Percentiles rank a stretch among this genome's conserved stretches.
phyloP scores from a whole-genome alignment of 2,888 invertebrate genomes.

The Lacanobia wlatinum region DNA sequence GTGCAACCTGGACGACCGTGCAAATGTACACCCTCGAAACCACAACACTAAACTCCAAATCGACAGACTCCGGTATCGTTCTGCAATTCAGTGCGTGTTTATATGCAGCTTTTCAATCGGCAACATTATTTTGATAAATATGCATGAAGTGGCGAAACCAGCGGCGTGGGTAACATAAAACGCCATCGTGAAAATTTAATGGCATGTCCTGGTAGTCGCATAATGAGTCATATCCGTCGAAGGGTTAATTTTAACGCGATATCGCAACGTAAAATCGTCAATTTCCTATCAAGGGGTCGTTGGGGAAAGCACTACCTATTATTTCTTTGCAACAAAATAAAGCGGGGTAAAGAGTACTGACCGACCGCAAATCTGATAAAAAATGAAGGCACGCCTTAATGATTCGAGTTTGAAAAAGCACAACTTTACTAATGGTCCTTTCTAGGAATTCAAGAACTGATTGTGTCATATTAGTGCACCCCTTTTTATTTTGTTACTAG shows the following conservation, averaged over 20 bases:
- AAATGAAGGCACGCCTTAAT: conserved; percentile 52
- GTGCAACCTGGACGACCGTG: conserved; percentile 78
- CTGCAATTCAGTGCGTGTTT: conserved; percentile 88
- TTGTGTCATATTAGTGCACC: conserved; percentile 17
- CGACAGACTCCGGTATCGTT: conserved; percentile 75
- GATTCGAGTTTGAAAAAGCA: conserved; percentile 25
- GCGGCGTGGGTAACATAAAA: conserved; percentile 87
- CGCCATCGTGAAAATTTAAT: conserved; percentile 90
- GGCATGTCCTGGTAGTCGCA: conserved; percentile 88
- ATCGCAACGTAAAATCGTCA: conserved; percentile 83
- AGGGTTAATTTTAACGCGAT: conserved; percentile 88
- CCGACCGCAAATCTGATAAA: conserved; percentile 49
- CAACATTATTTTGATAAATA: conserved; percentile 90
- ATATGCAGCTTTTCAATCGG: conserved; percentile 90
- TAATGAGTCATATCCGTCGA: conserved; percentile 90
- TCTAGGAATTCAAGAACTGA: conserved; percentile 34
- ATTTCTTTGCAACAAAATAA: conserved; percentile 65
- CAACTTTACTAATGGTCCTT: conserved; percentile 29
- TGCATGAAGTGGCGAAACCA: conserved; percentile 89
- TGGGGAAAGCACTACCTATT: conserved; percentile 63
- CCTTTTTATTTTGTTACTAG: conserved; percentile 11
- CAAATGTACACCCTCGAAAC: conserved; percentile 86
- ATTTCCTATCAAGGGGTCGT: conserved; percentile 77
- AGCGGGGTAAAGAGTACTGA: conserved; percentile 48
- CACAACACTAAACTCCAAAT: conserved; percentile 84